A percentile compares a stretch with the other conserved stretches of the same genome.
Evolutionary conservation across 2,888 invertebrate genomes (phyloP).

Genomic region (Ptilodon capucinus): DNA sequence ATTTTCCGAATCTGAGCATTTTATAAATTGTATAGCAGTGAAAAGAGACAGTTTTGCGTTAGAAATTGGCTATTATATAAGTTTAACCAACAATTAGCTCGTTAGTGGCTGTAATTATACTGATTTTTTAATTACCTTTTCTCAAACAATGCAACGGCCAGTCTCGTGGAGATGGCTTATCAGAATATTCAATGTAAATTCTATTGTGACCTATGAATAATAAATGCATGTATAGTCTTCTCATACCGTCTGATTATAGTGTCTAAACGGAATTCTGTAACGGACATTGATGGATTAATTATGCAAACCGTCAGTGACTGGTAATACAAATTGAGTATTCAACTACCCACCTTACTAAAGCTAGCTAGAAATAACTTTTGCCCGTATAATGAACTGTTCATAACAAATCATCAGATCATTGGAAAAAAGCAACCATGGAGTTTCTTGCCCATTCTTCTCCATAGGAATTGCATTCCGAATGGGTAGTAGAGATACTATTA

Average conservation of each 20-base stretch:
- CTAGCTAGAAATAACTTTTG: too few species aligned
- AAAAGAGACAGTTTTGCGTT: slow-evolving; percentile 52
- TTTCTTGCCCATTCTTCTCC: too few species aligned
- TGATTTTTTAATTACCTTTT: slow-evolving; percentile 15
- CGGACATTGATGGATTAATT: background rate
- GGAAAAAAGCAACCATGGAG: too few species aligned
- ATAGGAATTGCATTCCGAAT: too few species aligned
- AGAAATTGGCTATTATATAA: slow-evolving; percentile 54
- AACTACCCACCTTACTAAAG: too few species aligned
- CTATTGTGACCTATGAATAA: background rate
- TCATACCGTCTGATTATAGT: too few species aligned
- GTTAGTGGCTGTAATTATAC: slow-evolving; percentile 33
- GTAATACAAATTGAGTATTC: background rate
- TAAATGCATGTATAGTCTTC: background rate
- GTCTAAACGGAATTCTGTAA: background rate
- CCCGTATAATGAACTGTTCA: too few species aligned
- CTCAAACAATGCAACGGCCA: slow-evolving; percentile 4
- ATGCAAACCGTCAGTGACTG: background rate
- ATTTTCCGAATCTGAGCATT: slow-evolving; percentile 1
- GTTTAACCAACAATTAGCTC: slow-evolving; percentile 40
- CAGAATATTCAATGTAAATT: background rate
- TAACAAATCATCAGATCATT: too few species aligned
- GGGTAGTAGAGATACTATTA: too few species aligned
- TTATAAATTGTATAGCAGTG: slow-evolving; percentile 33
- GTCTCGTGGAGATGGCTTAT: background rate